A percentile compares a stretch with the other conserved stretches of the same genome.
Conservation (phyloP, 2,113 vertebrate genomes). For the Gobiocypris rarus region DNA sequence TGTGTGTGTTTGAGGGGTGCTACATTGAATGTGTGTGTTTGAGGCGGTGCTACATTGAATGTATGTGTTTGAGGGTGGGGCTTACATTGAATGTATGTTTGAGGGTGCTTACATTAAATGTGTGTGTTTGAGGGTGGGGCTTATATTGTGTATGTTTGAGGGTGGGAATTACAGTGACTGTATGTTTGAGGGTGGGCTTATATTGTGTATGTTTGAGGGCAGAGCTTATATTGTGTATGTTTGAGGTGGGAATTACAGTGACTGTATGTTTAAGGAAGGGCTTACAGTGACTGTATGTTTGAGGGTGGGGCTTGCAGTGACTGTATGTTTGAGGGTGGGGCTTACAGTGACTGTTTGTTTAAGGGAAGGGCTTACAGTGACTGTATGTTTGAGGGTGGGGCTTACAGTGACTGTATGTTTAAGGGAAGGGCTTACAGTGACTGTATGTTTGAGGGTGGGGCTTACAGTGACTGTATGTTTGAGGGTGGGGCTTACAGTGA, state of each 20-base stretch:
- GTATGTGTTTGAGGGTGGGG: neutral
- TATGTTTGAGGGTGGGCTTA: no score
- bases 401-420: neutral
- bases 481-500: no score
- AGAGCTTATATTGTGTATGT: no score
- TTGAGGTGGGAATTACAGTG: no score
- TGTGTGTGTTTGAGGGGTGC: neutral
- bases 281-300: no score
- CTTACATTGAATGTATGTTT: neutral
- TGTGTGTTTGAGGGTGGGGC: neutral
- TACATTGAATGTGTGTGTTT: neutral
- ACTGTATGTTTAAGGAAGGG: no score
- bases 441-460: neutral
- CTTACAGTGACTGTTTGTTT: no score
- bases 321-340: no score
- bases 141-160: neutral
- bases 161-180: neutral
- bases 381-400: neutral
- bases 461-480: no score
- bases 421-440: neutral
- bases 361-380: neutral
- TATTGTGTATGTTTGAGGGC: no score
- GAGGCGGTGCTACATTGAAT: neutral
- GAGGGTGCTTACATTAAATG: neutral
- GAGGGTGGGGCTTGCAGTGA: no score